Percentiles rank a stretch among this genome's conserved stretches.
Conservation (phyloP, 1,140 invertebrate genomes). For the Hyles euphorbiae region DNA sequence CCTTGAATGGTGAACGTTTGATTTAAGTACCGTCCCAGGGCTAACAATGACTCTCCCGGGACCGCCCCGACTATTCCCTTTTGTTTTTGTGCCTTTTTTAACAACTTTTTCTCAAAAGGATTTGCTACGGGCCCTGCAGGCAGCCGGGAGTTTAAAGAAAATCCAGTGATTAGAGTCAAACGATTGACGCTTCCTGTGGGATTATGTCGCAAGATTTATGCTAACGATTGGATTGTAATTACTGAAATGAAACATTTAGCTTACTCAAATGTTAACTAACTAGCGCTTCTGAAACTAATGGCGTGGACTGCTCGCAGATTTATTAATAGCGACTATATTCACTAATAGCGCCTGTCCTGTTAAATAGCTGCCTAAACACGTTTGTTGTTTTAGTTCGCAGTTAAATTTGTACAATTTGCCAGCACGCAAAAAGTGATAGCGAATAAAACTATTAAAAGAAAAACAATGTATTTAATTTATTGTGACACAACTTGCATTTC, state of each 20-base stretch:
- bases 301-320: too few species aligned
- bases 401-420: too few species aligned
- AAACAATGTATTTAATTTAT: too few species aligned
- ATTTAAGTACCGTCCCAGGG: slow-evolving; percentile 68
- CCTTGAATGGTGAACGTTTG: slow-evolving; percentile 67
- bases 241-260: slow-evolving; percentile 46
- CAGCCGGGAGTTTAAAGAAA: slow-evolving; percentile 45
- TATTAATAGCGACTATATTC: too few species aligned
- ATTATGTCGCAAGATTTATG: slow-evolving; percentile 46
- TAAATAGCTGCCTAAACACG: too few species aligned
- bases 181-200: slow-evolving; percentile 41
- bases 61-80: slow-evolving; percentile 66
- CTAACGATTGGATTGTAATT: slow-evolving; percentile 52
- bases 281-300: slow-evolving; percentile 11
- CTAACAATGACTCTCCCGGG: slow-evolving; percentile 53
- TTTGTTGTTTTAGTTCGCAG: too few species aligned
- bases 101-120: slow-evolving; percentile 58
- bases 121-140: slow-evolving; percentile 38
- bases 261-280: slow-evolving; percentile 48
- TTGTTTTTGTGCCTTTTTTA: slow-evolving; percentile 64
- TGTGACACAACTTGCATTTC: too few species aligned
- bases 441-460: too few species aligned
- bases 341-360: too few species aligned
- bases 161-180: slow-evolving; percentile 50
- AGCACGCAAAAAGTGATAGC: too few species aligned